Conservation (phyloP, 2,113 vertebrate genomes). For the Chaenocephalus aceratus region DNA sequence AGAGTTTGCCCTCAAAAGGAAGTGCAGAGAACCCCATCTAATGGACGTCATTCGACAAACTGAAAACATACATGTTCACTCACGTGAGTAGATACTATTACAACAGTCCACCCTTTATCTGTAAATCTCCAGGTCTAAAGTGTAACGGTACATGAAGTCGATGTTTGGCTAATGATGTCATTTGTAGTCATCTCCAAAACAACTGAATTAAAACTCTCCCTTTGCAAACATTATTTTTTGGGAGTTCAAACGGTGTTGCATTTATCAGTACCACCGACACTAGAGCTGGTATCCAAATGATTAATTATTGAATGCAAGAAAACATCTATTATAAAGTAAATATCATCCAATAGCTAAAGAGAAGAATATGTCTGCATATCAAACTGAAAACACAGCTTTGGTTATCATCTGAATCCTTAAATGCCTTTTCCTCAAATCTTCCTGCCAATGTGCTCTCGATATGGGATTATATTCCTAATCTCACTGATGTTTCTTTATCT, state of each 20-base stretch:
- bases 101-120: slow-evolving; percentile 6
- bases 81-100: not conserved
- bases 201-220: too few relatives aligned
- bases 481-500: slow-evolving; percentile 6
- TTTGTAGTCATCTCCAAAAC: not conserved
- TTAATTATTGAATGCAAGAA: too few relatives aligned
- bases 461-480: not conserved
- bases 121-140: not conserved
- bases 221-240: too few relatives aligned
- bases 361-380: too few relatives aligned
- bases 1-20: not conserved
- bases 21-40: not conserved
- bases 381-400: too few relatives aligned
- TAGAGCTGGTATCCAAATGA: too few relatives aligned
- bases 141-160: not conserved
- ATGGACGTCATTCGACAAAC: not conserved
- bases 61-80: not conserved
- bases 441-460: not conserved
- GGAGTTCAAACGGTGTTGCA: too few relatives aligned
- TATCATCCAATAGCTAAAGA: not conserved
- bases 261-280: too few relatives aligned
- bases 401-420: too few relatives aligned
- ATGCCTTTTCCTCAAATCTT: not conserved
- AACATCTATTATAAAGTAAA: not conserved
- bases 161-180: not conserved